phyloP scores from a whole-genome alignment of 92 coral and sea anemone species.

The Porites divaricata region DNA sequence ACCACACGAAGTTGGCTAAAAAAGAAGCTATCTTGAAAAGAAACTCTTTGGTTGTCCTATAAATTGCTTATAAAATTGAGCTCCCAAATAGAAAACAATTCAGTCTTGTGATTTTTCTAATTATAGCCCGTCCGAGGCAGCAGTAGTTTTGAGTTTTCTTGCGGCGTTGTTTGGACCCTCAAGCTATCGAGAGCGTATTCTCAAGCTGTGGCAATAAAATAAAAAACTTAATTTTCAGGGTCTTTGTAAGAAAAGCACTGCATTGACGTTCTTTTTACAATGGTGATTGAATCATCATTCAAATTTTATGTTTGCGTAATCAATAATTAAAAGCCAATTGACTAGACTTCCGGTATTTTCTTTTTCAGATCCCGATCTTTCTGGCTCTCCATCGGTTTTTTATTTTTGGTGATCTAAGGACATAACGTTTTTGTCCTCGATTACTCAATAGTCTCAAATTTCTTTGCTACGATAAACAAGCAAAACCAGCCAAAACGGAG shows the following conservation, averaged over 20 bases:
- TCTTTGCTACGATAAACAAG: neutral
- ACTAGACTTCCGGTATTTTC: conserved; percentile 20
- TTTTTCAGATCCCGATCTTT: neutral
- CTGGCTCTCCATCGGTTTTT: neutral
- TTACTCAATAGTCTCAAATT: neutral
- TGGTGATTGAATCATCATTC: neutral
- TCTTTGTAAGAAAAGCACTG: neutral
- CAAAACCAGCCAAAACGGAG: neutral
- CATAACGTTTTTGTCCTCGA: neutral
- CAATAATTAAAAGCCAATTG: conserved; percentile 31
- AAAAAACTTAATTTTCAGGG: neutral
- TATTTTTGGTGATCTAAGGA: neutral
- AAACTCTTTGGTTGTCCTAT: too few species aligned
- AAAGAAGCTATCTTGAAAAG: too few species aligned
- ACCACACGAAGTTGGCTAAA: too few species aligned
- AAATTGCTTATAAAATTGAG: too few species aligned
- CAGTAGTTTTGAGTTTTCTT: too few species aligned
- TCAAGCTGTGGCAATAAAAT: neutral
- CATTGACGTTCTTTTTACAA: neutral
- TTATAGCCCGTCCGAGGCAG: too few species aligned
- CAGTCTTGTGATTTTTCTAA: too few species aligned
- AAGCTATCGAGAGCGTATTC: too few species aligned
- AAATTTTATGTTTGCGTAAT: conserved; percentile 1
- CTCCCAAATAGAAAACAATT: too few species aligned
- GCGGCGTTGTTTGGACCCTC: too few species aligned